phyloP scores from a whole-genome alignment of 1,140 invertebrate species.

The Brevipalpus yothersi region DNA sequence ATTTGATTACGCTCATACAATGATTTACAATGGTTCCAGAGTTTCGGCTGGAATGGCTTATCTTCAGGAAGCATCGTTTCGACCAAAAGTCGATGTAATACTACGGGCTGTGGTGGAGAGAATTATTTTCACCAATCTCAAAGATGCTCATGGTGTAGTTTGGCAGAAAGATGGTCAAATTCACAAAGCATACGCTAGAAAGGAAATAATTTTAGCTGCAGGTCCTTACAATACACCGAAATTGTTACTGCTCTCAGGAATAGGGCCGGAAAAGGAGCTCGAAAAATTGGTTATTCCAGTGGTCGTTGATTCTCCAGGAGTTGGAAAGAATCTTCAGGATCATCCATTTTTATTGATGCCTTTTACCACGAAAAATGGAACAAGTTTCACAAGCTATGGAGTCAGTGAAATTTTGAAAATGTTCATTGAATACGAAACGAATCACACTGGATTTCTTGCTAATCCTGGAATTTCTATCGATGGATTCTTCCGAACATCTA shows the following conservation, averaged over 20 bases:
- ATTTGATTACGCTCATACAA: constrained; percentile 35
- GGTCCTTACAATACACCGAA: constrained; percentile 31
- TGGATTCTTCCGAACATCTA: constrained; percentile 47
- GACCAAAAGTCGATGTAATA: constrained; percentile 48
- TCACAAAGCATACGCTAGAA: constrained; percentile 36
- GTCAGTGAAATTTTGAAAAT: neutral
- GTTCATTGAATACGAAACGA: neutral
- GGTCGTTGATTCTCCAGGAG: constrained; percentile 17
- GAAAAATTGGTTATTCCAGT: constrained; percentile 22
- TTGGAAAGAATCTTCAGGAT: constrained; percentile 56
- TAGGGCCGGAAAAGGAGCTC: constrained; percentile 4
- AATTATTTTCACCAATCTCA: constrained; percentile 51
- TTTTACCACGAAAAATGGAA: neutral
- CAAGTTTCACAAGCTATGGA: neutral
- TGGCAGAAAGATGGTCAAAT: constrained; percentile 35
- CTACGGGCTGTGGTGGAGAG: constrained; percentile 54
- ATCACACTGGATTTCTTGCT: neutral
- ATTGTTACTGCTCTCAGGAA: constrained; percentile 7
- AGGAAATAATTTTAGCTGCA: constrained; percentile 52
- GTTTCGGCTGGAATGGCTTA: constrained; percentile 75
- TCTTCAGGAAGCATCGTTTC: constrained; percentile 46
- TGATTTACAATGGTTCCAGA: constrained; percentile 45
- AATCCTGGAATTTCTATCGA: neutral
- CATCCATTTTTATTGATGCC: constrained; percentile 20
- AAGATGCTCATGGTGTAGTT: constrained; percentile 46